A percentile compares a stretch with the other conserved stretches of the same genome.
These are phyloP conservation scores for Loxodonta africana DNA, from an alignment of 2,113 vertebrate species.

Conservation along the genomic window DNA sequence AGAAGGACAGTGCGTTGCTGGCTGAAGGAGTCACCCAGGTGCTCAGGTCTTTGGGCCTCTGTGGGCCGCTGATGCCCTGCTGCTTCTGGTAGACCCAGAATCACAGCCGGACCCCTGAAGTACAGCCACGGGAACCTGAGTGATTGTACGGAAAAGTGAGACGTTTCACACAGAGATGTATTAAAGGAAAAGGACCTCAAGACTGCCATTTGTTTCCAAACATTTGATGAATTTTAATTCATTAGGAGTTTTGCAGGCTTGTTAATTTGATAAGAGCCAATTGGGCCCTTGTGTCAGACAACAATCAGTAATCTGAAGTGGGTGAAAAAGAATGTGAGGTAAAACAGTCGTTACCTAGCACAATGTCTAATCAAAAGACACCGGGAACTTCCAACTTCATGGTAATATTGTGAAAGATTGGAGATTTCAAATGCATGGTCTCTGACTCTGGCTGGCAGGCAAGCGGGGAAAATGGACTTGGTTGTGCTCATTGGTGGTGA, in stretches of 20 bases:
- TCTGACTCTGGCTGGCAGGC: slow-evolving; percentile 72
- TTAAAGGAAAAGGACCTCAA: slow-evolving; percentile 71
- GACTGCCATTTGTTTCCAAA: slow-evolving; percentile 85
- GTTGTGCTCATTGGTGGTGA: slow-evolving; percentile 78
- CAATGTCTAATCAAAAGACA: slow-evolving; percentile 87
- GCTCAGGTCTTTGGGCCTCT: neutral
- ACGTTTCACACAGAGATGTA: slow-evolving; percentile 80
- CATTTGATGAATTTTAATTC: slow-evolving; percentile 87
- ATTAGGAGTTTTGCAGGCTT: slow-evolving; percentile 88
- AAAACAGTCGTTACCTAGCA: slow-evolving; percentile 87
- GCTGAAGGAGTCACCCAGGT: neutral
- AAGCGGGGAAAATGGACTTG: slow-evolving; percentile 78
- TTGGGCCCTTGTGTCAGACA: slow-evolving; percentile 87
- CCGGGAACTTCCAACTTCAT: slow-evolving; percentile 82
- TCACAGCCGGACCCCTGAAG: slow-evolving; percentile 83
- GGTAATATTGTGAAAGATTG: slow-evolving; percentile 81
- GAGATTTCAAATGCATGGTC: slow-evolving; percentile 83
- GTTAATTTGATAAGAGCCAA: slow-evolving; percentile 88
- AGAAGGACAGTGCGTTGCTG: neutral
- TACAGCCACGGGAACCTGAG: slow-evolving; percentile 76
- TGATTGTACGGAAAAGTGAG: slow-evolving; percentile 78
- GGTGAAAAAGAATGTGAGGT: slow-evolving; percentile 75
- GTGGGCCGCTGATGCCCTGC: slow-evolving; percentile 35
- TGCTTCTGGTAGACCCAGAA: slow-evolving; percentile 74
- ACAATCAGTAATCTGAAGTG: slow-evolving; percentile 88